phyloP scores from a whole-genome alignment of 2,797 vertebrate genomes.

The Anableps anableps region DNA sequence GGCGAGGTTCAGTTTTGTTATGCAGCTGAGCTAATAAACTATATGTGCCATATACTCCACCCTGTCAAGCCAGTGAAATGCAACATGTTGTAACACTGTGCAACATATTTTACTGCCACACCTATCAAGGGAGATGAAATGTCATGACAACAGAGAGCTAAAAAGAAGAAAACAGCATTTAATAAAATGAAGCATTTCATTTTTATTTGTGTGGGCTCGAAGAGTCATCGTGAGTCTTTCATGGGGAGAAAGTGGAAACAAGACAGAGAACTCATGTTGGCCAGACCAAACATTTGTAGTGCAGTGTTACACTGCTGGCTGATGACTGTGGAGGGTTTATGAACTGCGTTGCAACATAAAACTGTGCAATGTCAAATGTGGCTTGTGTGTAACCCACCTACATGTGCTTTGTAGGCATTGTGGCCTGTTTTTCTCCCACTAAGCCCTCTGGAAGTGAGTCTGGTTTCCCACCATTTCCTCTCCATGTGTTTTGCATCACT shows the following conservation, averaged over 20 bases:
- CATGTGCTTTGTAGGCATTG: conserved; percentile 42
- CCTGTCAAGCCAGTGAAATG: conserved; percentile 30
- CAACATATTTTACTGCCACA: conserved; percentile 40
- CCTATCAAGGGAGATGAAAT: conserved; percentile 36
- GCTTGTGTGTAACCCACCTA: conserved; percentile 62
- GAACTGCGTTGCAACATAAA: conserved; percentile 45
- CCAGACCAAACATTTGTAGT: conserved; percentile 10
- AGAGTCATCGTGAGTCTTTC: conserved; percentile 59
- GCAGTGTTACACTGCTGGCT: conserved; percentile 29
- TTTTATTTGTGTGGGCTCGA: conserved; percentile 46
- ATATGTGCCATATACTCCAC: conserved; percentile 36
- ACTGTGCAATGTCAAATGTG: conserved; percentile 49
- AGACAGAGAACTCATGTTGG: conserved; percentile 29
- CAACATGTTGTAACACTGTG: conserved; percentile 58
- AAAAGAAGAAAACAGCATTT: conserved; percentile 7
- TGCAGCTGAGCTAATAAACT: conserved; percentile 19
- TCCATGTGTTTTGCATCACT: conserved; percentile 76
- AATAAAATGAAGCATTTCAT: conserved; percentile 35
- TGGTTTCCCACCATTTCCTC: conserved; percentile 73
- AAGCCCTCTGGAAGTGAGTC: conserved; percentile 59
- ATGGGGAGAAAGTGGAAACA: conserved; percentile 42
- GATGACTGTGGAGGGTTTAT: conserved; percentile 44
- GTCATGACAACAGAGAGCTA: conserved; percentile 51
- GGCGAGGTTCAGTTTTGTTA: conserved; percentile 20
- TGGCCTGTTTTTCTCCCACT: conserved; percentile 53